phyloP scores from a whole-genome alignment of 2,888 invertebrate species.

The Celastrina argiolus region DNA sequence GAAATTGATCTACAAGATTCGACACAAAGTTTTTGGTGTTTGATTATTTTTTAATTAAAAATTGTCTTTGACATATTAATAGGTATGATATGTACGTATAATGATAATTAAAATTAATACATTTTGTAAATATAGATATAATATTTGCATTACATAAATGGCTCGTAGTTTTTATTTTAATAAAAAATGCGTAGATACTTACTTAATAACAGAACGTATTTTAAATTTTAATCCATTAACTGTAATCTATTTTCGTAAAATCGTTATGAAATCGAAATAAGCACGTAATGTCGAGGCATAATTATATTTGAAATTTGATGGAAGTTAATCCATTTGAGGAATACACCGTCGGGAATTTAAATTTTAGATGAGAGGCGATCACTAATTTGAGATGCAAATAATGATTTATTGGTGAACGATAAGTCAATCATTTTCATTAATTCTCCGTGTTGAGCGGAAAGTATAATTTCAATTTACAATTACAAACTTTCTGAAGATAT shows the following conservation, averaged over 20 bases:
- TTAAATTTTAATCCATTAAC: not conserved
- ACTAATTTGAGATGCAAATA: constrained; percentile 19
- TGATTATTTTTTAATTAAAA: no score
- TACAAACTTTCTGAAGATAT: not conserved
- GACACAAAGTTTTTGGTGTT: no score
- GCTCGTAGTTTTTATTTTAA: no score
- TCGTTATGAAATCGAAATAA: not conserved
- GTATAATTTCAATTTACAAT: not conserved
- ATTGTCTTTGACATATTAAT: no score
- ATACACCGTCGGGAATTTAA: constrained; percentile 13
- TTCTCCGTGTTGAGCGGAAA: not conserved
- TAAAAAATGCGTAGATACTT: no score
- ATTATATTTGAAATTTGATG: constrained; percentile 10
- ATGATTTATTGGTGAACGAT: constrained; percentile 13
- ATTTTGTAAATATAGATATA: no score
- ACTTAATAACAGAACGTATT: not conserved
- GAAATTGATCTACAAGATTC: no score
- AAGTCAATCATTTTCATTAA: constrained; percentile 9
- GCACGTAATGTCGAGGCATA: not conserved
- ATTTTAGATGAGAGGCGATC: constrained; percentile 15
- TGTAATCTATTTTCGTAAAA: not conserved
- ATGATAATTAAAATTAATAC: no score
- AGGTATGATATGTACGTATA: no score
- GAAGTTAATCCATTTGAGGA: constrained; percentile 5
- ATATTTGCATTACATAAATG: no score